Conservation (phyloP, 2,113 vertebrate genomes). For the Rhabdornis inornatus region DNA sequence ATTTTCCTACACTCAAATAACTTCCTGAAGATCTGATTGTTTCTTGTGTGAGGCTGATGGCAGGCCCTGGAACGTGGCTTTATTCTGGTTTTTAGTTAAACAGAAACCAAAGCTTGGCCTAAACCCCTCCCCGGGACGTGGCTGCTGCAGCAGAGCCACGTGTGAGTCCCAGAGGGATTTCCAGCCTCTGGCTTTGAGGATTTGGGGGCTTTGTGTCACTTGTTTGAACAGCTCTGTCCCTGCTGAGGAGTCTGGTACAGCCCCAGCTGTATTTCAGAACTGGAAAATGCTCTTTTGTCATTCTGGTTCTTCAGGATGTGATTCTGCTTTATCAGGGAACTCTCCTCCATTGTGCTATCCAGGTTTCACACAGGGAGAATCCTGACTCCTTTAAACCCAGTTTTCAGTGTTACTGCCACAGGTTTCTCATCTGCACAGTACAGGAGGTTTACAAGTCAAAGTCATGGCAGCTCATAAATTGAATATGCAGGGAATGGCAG, state of each 20-base stretch:
- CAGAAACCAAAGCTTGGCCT: neutral
- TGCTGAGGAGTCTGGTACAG: neutral
- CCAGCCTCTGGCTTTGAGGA: neutral
- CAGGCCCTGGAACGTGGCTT: neutral
- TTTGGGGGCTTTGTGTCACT: neutral
- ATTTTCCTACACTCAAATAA: fast-evolving
- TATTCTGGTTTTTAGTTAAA: neutral
- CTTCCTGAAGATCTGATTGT: neutral
- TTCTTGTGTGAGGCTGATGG: neutral
- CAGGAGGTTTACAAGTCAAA: neutral
- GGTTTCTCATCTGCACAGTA: neutral
- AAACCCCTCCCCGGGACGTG: neutral
- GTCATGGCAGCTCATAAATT: neutral
- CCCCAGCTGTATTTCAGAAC: neutral
- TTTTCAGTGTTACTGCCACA: neutral
- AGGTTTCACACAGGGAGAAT: neutral
- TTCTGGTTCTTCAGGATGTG: neutral
- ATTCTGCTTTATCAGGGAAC: neutral
- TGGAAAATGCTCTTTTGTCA: neutral
- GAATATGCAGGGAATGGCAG: neutral
- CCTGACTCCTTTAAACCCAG: neutral
- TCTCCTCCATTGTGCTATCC: neutral
- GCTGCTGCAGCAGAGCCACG: neutral
- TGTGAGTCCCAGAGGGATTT: neutral
- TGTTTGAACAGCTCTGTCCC: neutral